These are phyloP conservation scores for Tetraodon nigroviridis DNA, from an alignment of 2,113 vertebrate species.

Conservation along the genomic window DNA sequence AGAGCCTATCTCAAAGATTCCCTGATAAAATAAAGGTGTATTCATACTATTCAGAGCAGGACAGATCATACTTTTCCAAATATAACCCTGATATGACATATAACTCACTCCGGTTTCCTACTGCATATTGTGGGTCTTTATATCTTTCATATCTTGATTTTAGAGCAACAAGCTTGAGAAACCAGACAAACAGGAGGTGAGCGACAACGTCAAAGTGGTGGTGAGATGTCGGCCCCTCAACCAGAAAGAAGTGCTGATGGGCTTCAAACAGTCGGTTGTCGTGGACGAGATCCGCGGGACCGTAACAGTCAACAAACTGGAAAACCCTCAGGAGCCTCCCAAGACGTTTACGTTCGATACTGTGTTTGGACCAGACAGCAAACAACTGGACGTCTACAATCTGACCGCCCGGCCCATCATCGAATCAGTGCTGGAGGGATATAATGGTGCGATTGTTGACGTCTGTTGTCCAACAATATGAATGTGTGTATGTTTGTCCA, in stretches of 20 bases:
- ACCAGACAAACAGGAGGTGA: conserved; percentile 82
- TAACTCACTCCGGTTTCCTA: too few species aligned
- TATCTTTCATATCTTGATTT: not conserved
- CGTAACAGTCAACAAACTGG: conserved; percentile 90
- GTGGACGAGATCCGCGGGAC: conserved; percentile 88
- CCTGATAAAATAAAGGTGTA: too few species aligned
- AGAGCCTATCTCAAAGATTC: too few species aligned
- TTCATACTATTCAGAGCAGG: too few species aligned
- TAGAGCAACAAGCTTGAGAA: conserved; percentile 88
- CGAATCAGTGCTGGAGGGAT: conserved; percentile 94
- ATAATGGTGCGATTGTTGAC: conserved; percentile 85
- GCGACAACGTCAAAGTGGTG: conserved; percentile 95
- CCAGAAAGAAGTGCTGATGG: too few species aligned
- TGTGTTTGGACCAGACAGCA: conserved; percentile 94
- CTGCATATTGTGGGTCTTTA: not conserved
- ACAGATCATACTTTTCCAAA: too few species aligned
- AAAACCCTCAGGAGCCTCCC: conserved; percentile 87
- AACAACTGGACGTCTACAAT: conserved; percentile 98
- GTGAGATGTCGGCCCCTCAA: conserved; percentile 94
- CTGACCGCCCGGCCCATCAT: conserved; percentile 96
- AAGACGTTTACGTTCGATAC: conserved; percentile 98
- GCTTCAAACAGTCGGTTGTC: not conserved
- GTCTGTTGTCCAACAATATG: too few species aligned
- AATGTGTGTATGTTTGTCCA: too few species aligned
- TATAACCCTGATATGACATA: too few species aligned